A percentile compares a stretch with the other conserved stretches of the same genome.
Evolutionary conservation across 1,140 invertebrate species (phyloP).

Genomic region (Macrobrachium nipponense): DNA sequence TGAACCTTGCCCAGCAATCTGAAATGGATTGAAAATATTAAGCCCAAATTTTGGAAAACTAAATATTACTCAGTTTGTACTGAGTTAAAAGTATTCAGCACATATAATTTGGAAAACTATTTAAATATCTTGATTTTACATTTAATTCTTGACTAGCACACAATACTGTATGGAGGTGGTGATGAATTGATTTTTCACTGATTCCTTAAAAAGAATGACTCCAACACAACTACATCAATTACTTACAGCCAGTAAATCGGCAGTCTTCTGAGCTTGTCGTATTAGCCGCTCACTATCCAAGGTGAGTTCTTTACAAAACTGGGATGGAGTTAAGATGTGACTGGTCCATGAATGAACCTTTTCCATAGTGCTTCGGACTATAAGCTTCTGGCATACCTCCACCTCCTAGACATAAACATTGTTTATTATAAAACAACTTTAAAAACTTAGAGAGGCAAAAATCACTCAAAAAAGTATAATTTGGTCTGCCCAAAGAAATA

Average conservation of each 20-base stretch:
- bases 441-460: too few species aligned
- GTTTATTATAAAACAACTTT: too few species aligned
- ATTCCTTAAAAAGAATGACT: neutral
- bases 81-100: neutral
- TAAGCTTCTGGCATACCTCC: constrained; percentile 37
- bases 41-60: neutral
- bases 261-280: constrained; percentile 48
- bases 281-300: constrained; percentile 37
- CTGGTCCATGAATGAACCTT: constrained; percentile 37
- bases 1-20: constrained; percentile 23
- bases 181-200: too few species aligned
- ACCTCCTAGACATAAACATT: neutral
- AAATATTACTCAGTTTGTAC: neutral
- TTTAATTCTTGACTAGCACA: neutral
- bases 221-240: too few species aligned
- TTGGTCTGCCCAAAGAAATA: too few species aligned
- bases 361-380: constrained; percentile 29
- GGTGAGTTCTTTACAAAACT: constrained; percentile 42
- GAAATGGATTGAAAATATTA: neutral
- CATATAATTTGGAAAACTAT: neutral
- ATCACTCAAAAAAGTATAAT: too few species aligned
- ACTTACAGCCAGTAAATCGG: constrained; percentile 37
- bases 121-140: neutral
- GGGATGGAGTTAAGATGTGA: constrained; percentile 40
- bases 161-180: too few species aligned